Evolutionary conservation across 1,140 invertebrate genomes (phyloP).

Genomic region (Stratiolaelaps scimitus): DNA sequence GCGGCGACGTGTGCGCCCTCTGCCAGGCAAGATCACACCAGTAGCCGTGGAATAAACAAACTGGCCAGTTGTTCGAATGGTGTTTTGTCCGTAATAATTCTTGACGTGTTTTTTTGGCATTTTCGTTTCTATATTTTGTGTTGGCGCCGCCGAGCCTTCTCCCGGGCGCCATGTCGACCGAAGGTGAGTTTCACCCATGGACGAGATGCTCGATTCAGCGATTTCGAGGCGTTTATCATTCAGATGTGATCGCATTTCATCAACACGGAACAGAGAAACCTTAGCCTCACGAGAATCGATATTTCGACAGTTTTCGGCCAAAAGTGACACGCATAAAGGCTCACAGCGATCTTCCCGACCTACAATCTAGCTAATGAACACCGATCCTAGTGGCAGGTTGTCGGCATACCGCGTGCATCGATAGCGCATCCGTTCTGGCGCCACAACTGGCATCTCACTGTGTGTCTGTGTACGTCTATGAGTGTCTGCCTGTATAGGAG

Average conservation of each 20-base stretch:
- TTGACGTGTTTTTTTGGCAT: slow-evolving; percentile 27
- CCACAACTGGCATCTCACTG: no score
- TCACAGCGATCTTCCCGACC: no score
- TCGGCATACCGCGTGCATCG: no score
- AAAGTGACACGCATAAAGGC: no score
- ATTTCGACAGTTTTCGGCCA: slow-evolving; percentile 1
- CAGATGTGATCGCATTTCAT: slow-evolving; percentile 7
- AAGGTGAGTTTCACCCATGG: slow-evolving; percentile 1
- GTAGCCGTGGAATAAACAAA: slow-evolving; percentile 25
- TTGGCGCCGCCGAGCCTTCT: slow-evolving; percentile 27
- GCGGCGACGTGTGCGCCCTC: not conserved
- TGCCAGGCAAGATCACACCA: slow-evolving; percentile 12
- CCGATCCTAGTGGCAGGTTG: no score
- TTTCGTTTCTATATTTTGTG: slow-evolving; percentile 29
- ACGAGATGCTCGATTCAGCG: not conserved
- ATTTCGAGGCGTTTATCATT: not conserved
- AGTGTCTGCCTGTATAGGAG: no score
- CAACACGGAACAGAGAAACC: not conserved
- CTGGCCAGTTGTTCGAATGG: slow-evolving; percentile 28
- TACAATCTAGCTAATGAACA: no score
- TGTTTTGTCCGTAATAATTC: slow-evolving; percentile 29
- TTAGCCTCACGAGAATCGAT: slow-evolving; percentile 1
- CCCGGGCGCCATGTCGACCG: slow-evolving; percentile 27
- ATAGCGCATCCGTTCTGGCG: no score
- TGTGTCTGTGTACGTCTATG: no score